Conservation (phyloP, 2,797 vertebrate species). For the Pseudotriccus pelzelni region DNA sequence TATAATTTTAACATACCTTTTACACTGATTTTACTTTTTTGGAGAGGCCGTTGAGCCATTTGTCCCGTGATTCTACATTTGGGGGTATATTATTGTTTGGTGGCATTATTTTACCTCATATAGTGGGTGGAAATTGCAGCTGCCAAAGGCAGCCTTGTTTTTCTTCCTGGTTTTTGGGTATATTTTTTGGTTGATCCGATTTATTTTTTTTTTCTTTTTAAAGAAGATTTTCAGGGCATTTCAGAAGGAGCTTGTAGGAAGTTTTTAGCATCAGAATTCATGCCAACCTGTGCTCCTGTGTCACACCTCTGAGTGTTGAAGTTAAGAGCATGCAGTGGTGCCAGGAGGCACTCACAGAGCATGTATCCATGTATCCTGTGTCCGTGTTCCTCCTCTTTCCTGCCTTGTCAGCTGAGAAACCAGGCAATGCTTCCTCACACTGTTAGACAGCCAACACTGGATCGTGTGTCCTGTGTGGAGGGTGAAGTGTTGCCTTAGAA, state of each 20-base stretch:
- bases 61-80: neutral
- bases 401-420: neutral
- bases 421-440: neutral
- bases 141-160: neutral
- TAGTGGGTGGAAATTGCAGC: neutral
- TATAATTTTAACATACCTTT: neutral
- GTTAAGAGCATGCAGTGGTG: neutral
- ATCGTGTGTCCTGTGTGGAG: neutral
- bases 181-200: neutral
- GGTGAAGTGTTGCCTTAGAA: neutral
- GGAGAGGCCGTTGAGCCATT: neutral
- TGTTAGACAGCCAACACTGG: neutral
- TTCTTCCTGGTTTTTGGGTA: neutral
- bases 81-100: neutral
- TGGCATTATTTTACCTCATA: slow-evolving; percentile 14
- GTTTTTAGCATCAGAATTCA: neutral
- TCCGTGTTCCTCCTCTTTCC: neutral
- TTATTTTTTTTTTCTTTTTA: neutral
- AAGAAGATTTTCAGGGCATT: neutral
- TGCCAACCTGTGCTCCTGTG: neutral
- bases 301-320: neutral
- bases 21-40: neutral
- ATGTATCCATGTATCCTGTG: neutral
- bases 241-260: neutral
- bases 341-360: neutral